A percentile compares a stretch with the other conserved stretches of the same genome.
These are phyloP conservation scores for Drosophila emarginata DNA, from an alignment of 2,888 invertebrate species.

Conservation along the genomic window DNA sequence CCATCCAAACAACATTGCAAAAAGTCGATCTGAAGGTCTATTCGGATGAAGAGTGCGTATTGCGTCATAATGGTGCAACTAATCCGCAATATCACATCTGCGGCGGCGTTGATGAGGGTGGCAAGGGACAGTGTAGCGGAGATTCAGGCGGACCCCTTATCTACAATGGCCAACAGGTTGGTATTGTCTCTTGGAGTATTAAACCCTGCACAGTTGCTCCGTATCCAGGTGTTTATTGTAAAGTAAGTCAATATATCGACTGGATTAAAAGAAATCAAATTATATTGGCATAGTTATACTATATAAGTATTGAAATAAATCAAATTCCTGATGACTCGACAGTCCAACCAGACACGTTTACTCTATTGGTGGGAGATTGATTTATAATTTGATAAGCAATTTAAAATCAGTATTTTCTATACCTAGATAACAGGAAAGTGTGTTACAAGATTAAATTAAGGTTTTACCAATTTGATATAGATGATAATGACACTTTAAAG, in stretches of 20 bases:
- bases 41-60: constrained; percentile 79
- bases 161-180: constrained; percentile 76
- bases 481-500: too few species aligned
- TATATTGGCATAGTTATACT: constrained; percentile 50
- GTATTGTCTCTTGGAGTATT: constrained; percentile 83
- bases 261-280: constrained; percentile 74
- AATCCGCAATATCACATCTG: constrained; percentile 80
- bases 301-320: constrained; percentile 25
- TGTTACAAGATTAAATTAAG: too few species aligned
- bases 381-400: constrained; percentile 22
- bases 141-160: constrained; percentile 81
- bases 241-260: constrained; percentile 79
- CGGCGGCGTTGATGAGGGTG: constrained; percentile 77
- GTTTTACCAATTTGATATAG: too few species aligned
- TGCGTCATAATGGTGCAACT: constrained; percentile 67
- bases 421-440: too few species aligned
- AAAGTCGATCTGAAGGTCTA: constrained; percentile 80
- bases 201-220: constrained; percentile 82
- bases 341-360: background rate
- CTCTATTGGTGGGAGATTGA: background rate
- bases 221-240: constrained; percentile 82
- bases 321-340: background rate
- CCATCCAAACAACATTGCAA: constrained; percentile 76
- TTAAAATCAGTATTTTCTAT: constrained; percentile 1
- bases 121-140: constrained; percentile 80